These are phyloP conservation scores for Equus przewalskii DNA, from an alignment of 2,113 vertebrate species.

Conservation along the genomic window DNA sequence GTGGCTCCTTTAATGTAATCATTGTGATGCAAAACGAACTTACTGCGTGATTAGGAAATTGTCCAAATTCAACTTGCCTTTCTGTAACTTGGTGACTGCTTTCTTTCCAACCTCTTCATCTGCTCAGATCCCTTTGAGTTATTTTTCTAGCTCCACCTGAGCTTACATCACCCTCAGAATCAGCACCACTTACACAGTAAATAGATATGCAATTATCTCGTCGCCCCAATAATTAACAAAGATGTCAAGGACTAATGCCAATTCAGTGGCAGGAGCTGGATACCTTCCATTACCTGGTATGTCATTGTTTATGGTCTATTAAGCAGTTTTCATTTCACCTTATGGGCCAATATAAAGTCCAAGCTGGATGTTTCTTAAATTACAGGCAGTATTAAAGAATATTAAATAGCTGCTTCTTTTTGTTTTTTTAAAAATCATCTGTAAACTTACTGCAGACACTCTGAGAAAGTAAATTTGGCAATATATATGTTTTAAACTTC, in stretches of 20 bases:
- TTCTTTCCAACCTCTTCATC: constrained; percentile 18
- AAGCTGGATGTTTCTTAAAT: constrained; percentile 58
- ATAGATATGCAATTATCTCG: constrained; percentile 37
- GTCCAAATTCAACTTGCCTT: not conserved
- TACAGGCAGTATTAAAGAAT: not conserved
- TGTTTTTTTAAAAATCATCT: constrained; percentile 20
- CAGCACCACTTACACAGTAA: not conserved
- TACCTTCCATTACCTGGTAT: constrained; percentile 38
- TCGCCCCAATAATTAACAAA: constrained; percentile 68
- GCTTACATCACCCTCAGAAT: not conserved
- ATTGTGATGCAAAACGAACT: not conserved
- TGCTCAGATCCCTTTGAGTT: not conserved
- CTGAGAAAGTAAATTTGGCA: constrained; percentile 25
- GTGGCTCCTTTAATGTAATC: not conserved
- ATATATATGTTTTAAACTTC: constrained; percentile 22
- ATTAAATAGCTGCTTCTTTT: not conserved
- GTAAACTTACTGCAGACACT: constrained; percentile 26
- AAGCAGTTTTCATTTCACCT: constrained; percentile 75
- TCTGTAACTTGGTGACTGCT: not conserved
- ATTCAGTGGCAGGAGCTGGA: constrained; percentile 54
- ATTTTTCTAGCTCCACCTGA: not conserved
- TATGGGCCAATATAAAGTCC: constrained; percentile 57
- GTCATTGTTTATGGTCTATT: constrained; percentile 71
- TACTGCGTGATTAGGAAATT: not conserved
- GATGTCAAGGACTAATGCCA: constrained; percentile 65